phyloP scores from a whole-genome alignment of 2,113 vertebrate species.

The Bujurquina vittata region DNA sequence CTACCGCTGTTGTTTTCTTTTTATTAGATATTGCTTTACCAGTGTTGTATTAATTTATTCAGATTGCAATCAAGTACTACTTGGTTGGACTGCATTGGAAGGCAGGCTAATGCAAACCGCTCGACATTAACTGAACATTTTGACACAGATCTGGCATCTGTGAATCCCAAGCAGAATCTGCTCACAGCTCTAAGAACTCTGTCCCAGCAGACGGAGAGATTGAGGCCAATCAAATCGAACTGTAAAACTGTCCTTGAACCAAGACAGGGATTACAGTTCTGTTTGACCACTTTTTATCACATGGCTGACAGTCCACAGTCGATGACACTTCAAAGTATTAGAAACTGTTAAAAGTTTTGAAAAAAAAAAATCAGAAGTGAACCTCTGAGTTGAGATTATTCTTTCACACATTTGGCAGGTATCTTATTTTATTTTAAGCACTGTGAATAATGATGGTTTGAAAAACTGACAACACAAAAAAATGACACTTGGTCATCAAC shows the following conservation, averaged over 20 bases:
- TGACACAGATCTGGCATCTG: neutral
- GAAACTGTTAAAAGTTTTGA: neutral
- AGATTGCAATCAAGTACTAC: neutral
- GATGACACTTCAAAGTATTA: neutral
- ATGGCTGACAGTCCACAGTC: neutral
- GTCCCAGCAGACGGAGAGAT: neutral
- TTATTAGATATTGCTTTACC: neutral
- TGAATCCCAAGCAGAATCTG: neutral
- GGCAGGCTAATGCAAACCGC: neutral
- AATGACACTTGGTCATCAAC: constrained; percentile 12
- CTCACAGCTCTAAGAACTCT: neutral
- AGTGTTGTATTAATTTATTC: neutral
- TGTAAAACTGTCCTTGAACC: neutral
- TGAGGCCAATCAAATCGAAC: neutral
- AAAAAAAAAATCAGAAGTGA: neutral
- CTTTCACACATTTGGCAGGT: neutral
- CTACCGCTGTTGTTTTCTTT: neutral
- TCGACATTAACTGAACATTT: neutral
- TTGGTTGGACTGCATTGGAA: neutral
- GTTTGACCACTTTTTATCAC: neutral
- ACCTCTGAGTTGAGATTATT: neutral
- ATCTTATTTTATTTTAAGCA: neutral
- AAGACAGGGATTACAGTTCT: neutral
- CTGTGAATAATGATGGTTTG: neutral
- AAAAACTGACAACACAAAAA: constrained; percentile 23